These are phyloP conservation scores for Scylla paramamosain DNA, from an alignment of 1,140 invertebrate genomes.

Conservation along the genomic window DNA sequence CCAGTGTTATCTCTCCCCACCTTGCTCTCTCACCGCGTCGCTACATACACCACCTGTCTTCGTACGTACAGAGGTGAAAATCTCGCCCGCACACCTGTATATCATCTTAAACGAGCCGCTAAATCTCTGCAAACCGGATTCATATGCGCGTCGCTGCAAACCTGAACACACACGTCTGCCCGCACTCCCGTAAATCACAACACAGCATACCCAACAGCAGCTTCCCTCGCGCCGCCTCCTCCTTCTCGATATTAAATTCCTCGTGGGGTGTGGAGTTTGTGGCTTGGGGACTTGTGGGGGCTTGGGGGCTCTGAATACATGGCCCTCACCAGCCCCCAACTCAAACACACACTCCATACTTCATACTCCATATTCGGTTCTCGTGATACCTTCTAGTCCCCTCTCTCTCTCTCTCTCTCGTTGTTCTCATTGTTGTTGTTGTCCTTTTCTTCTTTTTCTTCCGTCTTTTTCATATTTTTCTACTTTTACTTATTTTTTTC, in stretches of 20 bases:
- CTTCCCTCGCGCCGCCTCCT: neutral
- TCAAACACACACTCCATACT: too few relatives aligned
- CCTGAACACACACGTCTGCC: neutral
- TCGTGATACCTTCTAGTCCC: too few relatives aligned
- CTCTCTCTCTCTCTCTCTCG: too few relatives aligned
- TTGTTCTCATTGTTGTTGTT: too few relatives aligned
- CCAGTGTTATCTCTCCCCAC: neutral
- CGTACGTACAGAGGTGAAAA: neutral
- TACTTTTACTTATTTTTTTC: too few relatives aligned
- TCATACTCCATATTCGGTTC: too few relatives aligned
- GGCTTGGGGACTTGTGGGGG: neutral
- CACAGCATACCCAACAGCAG: neutral
- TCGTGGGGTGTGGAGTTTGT: neutral
- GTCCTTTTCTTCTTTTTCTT: too few relatives aligned
- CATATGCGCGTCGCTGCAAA: neutral
- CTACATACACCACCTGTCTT: neutral
- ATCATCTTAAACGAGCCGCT: constrained; percentile 1
- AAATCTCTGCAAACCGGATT: constrained; percentile 13
- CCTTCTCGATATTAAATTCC: neutral
- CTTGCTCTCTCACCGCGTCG: neutral
- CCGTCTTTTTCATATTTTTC: too few relatives aligned
- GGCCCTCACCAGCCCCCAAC: too few relatives aligned
- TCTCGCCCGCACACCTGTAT: neutral
- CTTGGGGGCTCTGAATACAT: too few relatives aligned
- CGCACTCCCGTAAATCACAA: neutral